Evolutionary conservation across 1,140 invertebrate genomes (phyloP).

Genomic region (Lepidotrigona ventralis): DNA sequence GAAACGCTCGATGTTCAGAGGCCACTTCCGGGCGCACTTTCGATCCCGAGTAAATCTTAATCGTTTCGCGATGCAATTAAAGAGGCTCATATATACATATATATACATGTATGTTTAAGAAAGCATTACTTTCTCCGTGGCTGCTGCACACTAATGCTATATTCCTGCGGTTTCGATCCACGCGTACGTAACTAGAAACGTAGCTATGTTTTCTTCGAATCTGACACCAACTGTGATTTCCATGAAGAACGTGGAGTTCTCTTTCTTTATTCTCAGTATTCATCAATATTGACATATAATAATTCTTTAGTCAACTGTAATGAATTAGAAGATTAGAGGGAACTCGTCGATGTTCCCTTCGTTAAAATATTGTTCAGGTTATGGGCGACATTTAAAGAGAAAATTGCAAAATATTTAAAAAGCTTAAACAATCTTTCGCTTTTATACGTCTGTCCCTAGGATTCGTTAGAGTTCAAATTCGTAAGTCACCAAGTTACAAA

Average conservation of each 20-base stretch:
- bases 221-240: neutral
- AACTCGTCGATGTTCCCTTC: too few relatives aligned
- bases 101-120: conserved; percentile 48
- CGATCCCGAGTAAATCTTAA: conserved; percentile 60
- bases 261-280: neutral
- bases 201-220: neutral
- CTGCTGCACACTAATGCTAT: neutral
- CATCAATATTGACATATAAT: neutral
- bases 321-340: neutral
- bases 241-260: neutral
- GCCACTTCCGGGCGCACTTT: conserved; percentile 56
- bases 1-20: neutral
- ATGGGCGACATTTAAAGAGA: too few relatives aligned
- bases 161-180: conserved; percentile 6
- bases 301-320: neutral
- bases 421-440: too few relatives aligned
- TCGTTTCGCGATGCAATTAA: conserved; percentile 58
- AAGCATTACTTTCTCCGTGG: conserved; percentile 72
- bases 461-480: too few relatives aligned
- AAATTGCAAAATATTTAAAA: too few relatives aligned
- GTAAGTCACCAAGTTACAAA: too few relatives aligned
- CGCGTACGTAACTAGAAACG: neutral
- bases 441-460: too few relatives aligned
- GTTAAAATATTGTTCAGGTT: too few relatives aligned
- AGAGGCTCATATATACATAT: conserved; percentile 4